A percentile compares a stretch with the other conserved stretches of the same genome.
Evolutionary conservation across 1,140 invertebrate genomes (phyloP).

Genomic region (Trinorchestia longiramus): DNA sequence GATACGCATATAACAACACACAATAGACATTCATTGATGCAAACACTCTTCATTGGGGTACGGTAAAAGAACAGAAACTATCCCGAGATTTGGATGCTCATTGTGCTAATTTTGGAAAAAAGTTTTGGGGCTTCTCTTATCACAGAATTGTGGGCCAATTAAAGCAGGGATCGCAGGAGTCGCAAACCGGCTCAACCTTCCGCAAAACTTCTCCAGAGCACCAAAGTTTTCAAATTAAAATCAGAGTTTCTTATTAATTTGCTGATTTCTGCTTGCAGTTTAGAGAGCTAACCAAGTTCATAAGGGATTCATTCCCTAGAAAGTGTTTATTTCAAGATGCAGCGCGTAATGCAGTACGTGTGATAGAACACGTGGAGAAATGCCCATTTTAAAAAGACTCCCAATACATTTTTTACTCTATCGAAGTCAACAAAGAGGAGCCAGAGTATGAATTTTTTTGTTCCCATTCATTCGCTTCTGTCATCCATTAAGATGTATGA

Average conservation of each 20-base stretch:
- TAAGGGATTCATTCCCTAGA: background rate
- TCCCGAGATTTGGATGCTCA: conserved; percentile 14
- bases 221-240: conserved; percentile 50
- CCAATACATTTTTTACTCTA: too few relatives aligned
- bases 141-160: conserved; percentile 48
- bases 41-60: too few relatives aligned
- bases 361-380: too few relatives aligned
- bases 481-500: too few relatives aligned
- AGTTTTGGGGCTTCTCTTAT: conserved; percentile 12
- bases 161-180: conserved; percentile 15
- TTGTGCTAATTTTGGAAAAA: conserved; percentile 14
- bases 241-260: conserved; percentile 14
- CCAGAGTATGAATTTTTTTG: too few relatives aligned
- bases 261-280: background rate
- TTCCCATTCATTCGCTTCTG: too few relatives aligned
- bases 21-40: too few relatives aligned
- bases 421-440: too few relatives aligned
- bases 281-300: background rate
- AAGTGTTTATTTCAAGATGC: background rate
- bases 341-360: background rate
- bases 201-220: background rate
- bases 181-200: conserved; percentile 25
- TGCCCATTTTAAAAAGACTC: too few relatives aligned
- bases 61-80: background rate
- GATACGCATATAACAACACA: too few relatives aligned